Evolutionary conservation across 2,797 vertebrate genomes (phyloP).

Genomic region (Cichlasoma orientale): DNA sequence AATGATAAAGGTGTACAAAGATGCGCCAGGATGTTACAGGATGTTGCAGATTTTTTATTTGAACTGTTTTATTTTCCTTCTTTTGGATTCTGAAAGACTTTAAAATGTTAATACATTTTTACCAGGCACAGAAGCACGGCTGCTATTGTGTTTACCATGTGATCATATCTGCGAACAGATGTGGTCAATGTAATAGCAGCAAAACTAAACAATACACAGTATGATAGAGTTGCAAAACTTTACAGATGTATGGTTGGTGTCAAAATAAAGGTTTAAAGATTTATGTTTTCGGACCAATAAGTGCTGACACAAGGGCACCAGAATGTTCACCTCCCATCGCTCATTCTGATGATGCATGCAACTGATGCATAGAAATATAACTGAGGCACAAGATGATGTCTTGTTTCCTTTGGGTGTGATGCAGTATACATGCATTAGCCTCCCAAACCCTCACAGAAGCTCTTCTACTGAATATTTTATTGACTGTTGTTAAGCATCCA

Average conservation of each 20-base stretch:
- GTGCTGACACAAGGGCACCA: neutral
- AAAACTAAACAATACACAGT: neutral
- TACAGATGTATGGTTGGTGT: neutral
- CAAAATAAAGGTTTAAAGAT: neutral
- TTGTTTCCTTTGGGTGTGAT: slow-evolving; percentile 14
- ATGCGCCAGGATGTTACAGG: neutral
- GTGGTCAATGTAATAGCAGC: neutral
- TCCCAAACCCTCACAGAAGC: slow-evolving; percentile 1
- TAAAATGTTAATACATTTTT: neutral
- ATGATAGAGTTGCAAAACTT: neutral
- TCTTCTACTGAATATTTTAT: slow-evolving; percentile 47
- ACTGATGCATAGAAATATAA: neutral
- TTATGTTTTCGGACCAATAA: neutral
- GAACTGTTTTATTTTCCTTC: neutral
- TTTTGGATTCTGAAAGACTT: neutral
- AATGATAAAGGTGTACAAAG: neutral
- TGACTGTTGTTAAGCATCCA: slow-evolving; percentile 21
- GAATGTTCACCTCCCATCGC: neutral
- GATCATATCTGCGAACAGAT: neutral
- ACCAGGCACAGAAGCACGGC: neutral
- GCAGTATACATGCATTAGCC: slow-evolving; percentile 10
- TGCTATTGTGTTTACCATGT: neutral
- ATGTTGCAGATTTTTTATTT: neutral
- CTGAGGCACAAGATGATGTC: neutral
- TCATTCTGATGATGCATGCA: neutral